These are phyloP conservation scores for Coluber constrictor DNA, from an alignment of 2,797 vertebrate genomes.

Conservation along the genomic window DNA sequence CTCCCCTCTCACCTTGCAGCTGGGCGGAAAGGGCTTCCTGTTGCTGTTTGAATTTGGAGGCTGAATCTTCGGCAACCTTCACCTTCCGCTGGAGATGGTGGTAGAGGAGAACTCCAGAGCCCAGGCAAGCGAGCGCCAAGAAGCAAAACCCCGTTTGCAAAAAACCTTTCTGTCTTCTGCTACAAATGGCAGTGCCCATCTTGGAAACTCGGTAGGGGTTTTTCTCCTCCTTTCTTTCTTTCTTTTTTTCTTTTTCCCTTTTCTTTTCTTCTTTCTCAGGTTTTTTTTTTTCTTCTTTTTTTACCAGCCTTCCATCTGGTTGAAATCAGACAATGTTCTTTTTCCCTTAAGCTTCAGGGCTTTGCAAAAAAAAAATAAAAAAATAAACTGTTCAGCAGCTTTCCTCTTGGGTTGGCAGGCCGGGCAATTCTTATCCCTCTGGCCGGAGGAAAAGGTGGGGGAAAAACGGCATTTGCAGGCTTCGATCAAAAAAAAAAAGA, in stretches of 20 bases:
- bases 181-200: constrained; percentile 68
- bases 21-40: constrained; percentile 70
- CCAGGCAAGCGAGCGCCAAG: constrained; percentile 50
- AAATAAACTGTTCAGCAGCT: not conserved
- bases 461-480: not conserved
- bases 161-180: constrained; percentile 67
- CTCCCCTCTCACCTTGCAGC: constrained; percentile 67
- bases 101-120: constrained; percentile 57
- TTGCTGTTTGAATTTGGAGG: constrained; percentile 67
- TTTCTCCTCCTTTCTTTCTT: not conserved
- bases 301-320: not conserved
- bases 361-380: not conserved
- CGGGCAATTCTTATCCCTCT: not conserved
- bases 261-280: not conserved
- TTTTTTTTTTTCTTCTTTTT: not conserved
- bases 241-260: not conserved
- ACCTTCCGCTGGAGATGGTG: constrained; percentile 58
- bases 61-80: constrained; percentile 45
- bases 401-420: not conserved
- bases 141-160: constrained; percentile 62
- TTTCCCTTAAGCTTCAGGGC: not conserved
- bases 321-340: fast-evolving
- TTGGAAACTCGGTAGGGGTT: not conserved
- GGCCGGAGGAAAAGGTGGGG: fast-evolving
- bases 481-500: not conserved